These are phyloP conservation scores for Lipophrys pholis DNA, from an alignment of 2,113 vertebrate species.

Conservation along the genomic window DNA sequence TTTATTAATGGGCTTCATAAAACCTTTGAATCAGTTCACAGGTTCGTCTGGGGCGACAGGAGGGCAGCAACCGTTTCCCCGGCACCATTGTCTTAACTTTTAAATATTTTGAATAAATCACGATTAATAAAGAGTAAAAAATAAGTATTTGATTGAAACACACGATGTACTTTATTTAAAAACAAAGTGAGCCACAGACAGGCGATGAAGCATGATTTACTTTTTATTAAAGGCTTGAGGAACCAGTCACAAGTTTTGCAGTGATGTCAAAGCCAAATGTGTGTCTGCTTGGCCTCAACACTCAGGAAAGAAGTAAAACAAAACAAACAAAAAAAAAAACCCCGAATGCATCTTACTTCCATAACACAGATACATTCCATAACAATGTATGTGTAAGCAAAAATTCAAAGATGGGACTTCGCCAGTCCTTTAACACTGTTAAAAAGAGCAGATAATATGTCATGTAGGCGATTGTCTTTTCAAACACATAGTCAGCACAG, in stretches of 20 bases:
- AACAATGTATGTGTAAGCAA: conserved; percentile 4
- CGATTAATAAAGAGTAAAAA: too few relatives aligned
- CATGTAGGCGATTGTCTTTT: conserved; percentile 43
- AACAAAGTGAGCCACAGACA: conserved; percentile 18
- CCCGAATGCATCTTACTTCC: conserved; percentile 13
- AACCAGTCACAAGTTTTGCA: conserved; percentile 54
- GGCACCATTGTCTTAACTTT: too few relatives aligned
- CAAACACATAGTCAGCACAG: conserved; percentile 59
- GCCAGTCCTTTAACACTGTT: conserved; percentile 14
- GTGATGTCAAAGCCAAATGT: conserved; percentile 34
- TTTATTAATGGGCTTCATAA: too few relatives aligned
- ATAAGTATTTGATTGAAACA: not conserved
- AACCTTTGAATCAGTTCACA: too few relatives aligned
- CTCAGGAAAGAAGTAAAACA: conserved; percentile 13
- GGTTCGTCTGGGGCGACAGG: too few relatives aligned
- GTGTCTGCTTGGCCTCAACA: conserved; percentile 14
- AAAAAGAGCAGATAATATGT: conserved; percentile 29
- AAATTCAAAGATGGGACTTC: conserved; percentile 5
- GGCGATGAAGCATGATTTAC: conserved; percentile 32
- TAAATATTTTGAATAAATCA: too few relatives aligned
- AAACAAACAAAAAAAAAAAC: conserved; percentile 23
- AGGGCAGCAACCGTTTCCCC: too few relatives aligned
- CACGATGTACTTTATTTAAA: not conserved
- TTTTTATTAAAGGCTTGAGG: conserved; percentile 68
- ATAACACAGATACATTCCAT: too few relatives aligned